These are phyloP conservation scores for Drosophila willistoni DNA, from an alignment of 1,140 invertebrate species.

Conservation along the genomic window DNA sequence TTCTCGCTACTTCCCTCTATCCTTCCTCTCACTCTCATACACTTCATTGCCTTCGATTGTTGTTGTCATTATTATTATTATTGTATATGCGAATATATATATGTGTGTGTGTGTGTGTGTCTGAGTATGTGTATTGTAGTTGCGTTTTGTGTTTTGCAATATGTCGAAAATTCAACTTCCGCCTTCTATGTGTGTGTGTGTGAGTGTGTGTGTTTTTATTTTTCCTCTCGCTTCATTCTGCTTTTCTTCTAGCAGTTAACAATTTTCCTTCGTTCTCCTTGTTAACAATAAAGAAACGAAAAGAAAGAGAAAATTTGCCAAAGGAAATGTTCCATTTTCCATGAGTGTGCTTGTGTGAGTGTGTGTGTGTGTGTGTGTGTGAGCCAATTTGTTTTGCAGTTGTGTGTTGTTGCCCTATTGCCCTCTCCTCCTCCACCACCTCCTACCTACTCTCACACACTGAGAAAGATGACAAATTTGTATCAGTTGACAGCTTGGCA, in stretches of 20 bases:
- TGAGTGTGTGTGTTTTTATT: constrained; percentile 26
- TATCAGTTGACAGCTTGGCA: constrained; percentile 28
- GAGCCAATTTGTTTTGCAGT: constrained; percentile 40
- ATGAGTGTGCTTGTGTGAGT: constrained; percentile 28
- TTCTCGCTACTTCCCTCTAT: constrained; percentile 15
- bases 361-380: constrained; percentile 18
- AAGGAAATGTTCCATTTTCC: constrained; percentile 71
- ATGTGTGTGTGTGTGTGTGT: constrained; percentile 6
- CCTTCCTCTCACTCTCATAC: not conserved
- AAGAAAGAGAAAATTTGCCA: constrained; percentile 65
- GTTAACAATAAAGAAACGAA: constrained; percentile 46
- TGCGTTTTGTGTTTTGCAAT: constrained; percentile 65
- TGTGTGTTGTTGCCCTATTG: constrained; percentile 20
- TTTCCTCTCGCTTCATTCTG: not conserved
- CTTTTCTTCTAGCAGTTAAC: constrained; percentile 35
- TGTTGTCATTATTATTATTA: constrained; percentile 33
- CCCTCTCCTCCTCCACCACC: no score
- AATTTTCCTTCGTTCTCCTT: constrained; percentile 47
- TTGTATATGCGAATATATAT: constrained; percentile 21
- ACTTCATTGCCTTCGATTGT: constrained; percentile 9
- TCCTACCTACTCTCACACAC: not conserved
- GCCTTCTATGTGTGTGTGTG: constrained; percentile 28
- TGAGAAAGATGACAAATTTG: constrained; percentile 28
- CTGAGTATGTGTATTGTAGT: constrained; percentile 38
- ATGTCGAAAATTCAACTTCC: constrained; percentile 68